These are phyloP conservation scores for Sylvicola cinctus DNA, from an alignment of 2,888 invertebrate genomes.

Conservation along the genomic window DNA sequence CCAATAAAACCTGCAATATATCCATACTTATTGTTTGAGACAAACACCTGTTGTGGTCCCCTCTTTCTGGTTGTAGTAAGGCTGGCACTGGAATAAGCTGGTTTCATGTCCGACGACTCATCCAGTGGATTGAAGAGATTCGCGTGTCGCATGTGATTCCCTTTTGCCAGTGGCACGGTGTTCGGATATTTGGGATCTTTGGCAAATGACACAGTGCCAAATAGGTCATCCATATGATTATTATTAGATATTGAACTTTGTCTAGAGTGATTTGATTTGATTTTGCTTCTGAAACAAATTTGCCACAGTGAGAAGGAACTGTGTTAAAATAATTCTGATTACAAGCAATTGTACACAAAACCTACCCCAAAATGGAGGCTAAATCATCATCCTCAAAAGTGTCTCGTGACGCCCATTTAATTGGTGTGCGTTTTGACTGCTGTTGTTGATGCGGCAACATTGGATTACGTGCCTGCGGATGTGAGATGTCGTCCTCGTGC, in stretches of 20 bases:
- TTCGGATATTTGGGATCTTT: constrained; percentile 15
- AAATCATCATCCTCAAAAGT: constrained; percentile 36
- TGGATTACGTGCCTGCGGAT: no score
- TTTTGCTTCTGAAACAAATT: constrained; percentile 17
- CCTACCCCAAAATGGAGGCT: constrained; percentile 52
- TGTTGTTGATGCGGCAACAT: neutral
- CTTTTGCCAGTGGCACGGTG: constrained; percentile 16
- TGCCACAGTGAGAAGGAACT: neutral
- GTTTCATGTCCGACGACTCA: constrained; percentile 7
- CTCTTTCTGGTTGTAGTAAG: constrained; percentile 17
- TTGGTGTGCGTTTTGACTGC: neutral
- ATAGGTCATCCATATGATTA: constrained; percentile 22
- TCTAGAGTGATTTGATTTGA: constrained; percentile 20
- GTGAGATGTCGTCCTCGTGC: no score
- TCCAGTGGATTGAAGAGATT: constrained; percentile 11
- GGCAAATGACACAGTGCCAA: constrained; percentile 22
- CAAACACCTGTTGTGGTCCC: constrained; percentile 17
- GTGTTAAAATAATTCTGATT: neutral
- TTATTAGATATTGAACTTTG: constrained; percentile 17
- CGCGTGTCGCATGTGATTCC: neutral
- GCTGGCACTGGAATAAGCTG: constrained; percentile 11
- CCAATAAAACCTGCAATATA: neutral
- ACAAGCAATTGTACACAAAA: constrained; percentile 4
- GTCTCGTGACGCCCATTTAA: constrained; percentile 1
- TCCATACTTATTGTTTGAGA: constrained; percentile 13